A percentile compares a stretch with the other conserved stretches of the same genome.
phyloP scores from a whole-genome alignment of 2,797 vertebrate genomes.

The Hirundo rustica region DNA sequence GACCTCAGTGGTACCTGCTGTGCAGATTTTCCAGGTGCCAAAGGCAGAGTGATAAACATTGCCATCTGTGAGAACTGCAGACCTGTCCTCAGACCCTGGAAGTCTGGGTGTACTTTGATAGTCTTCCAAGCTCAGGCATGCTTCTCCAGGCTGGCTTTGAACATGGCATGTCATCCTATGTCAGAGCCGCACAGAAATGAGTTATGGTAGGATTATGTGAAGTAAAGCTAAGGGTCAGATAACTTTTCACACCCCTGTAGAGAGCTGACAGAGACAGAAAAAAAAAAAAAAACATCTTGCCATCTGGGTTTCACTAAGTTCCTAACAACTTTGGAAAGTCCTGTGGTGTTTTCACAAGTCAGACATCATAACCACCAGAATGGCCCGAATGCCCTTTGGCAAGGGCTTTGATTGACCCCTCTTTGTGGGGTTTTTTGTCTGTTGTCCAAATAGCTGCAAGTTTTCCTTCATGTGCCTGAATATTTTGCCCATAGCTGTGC shows the following conservation, averaged over 20 bases:
- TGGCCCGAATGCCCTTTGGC: background rate
- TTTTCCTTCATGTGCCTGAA: background rate
- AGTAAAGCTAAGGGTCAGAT: background rate
- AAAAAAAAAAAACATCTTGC: background rate
- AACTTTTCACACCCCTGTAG: background rate
- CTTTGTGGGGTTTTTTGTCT: background rate
- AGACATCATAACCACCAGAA: background rate
- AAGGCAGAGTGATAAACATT: constrained; percentile 12
- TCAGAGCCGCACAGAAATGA: background rate
- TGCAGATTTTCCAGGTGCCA: constrained; percentile 37
- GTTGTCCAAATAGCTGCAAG: background rate
- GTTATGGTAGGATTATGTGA: background rate
- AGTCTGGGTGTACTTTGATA: background rate
- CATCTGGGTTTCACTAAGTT: background rate
- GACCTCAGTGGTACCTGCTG: background rate
- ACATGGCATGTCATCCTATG: background rate
- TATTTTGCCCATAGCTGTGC: background rate
- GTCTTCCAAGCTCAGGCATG: background rate
- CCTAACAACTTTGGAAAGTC: background rate
- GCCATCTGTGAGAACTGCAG: constrained; percentile 12
- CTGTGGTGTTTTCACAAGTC: background rate
- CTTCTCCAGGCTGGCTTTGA: background rate
- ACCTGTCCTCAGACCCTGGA: background rate
- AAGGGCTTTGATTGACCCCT: background rate
- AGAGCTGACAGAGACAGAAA: background rate